Conservation (phyloP, 2,888 invertebrate species). For the Coenonympha arcania region DNA sequence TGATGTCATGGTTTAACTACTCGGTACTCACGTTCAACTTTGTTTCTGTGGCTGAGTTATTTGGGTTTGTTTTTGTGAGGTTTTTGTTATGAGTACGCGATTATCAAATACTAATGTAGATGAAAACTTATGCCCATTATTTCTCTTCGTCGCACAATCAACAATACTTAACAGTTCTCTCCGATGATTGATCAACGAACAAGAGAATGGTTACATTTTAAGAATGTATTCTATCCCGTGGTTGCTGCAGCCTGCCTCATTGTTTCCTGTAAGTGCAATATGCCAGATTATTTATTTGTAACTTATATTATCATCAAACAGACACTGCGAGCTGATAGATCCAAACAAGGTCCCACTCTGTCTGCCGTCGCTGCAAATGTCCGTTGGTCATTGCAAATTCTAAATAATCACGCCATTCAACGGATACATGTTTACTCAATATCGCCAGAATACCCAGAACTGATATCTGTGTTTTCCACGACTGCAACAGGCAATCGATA, state of each 20-base stretch:
- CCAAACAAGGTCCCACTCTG: conserved; percentile 14
- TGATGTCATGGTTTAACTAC: conserved; percentile 2
- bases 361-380: conserved; percentile 5
- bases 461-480: conserved; percentile 4
- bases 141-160: too few relatives aligned
- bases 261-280: too few relatives aligned
- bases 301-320: background rate
- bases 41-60: background rate
- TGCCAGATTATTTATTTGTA: background rate
- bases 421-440: conserved; percentile 16
- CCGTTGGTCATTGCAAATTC: background rate
- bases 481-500: background rate
- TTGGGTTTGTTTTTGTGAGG: background rate
- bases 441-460: conserved; percentile 7
- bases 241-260: too few relatives aligned
- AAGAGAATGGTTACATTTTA: too few relatives aligned
- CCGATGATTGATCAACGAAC: too few relatives aligned
- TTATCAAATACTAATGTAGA: background rate
- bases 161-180: too few relatives aligned
- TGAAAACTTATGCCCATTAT: too few relatives aligned
- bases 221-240: too few relatives aligned
- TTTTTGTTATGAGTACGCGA: background rate
- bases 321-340: conserved; percentile 8
- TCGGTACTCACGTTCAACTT: background rate
- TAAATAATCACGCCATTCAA: conserved; percentile 14